A percentile compares a stretch with the other conserved stretches of the same genome.
phyloP scores from a whole-genome alignment of 2,113 vertebrate species.

The Tamias sibiricus region DNA sequence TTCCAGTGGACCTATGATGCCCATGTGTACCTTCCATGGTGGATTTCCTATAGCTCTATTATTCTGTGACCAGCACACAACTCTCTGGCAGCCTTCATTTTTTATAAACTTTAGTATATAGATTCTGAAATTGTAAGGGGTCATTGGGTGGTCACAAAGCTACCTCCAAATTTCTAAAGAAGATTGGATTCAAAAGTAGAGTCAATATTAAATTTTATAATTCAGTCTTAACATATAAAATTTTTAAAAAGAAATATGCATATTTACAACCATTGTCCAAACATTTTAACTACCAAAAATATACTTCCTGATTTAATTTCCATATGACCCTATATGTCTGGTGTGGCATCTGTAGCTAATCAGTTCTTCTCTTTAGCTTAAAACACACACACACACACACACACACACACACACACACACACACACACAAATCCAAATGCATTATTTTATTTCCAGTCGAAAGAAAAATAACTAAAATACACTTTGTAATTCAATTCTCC shows the following conservation, averaged over 20 bases:
- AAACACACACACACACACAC: background rate
- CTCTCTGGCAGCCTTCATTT: background rate
- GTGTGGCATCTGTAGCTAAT: background rate
- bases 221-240: background rate
- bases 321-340: background rate
- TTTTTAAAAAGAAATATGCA: background rate
- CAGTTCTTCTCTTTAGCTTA: background rate
- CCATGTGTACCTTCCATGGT: background rate
- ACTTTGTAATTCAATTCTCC: background rate
- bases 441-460: background rate
- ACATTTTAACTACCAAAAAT: background rate
- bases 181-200: background rate
- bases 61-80: background rate
- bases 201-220: background rate
- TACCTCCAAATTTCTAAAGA: background rate
- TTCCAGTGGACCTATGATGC: background rate
- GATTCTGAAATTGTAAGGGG: background rate
- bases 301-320: background rate
- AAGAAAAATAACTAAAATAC: conserved; percentile 9
- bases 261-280: background rate
- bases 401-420: background rate
- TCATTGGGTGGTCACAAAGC: background rate
- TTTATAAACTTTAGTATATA: background rate
- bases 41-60: background rate
- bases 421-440: background rate